These are phyloP conservation scores for Campaea margaritaria DNA, from an alignment of 2,888 invertebrate species.

Conservation along the genomic window DNA sequence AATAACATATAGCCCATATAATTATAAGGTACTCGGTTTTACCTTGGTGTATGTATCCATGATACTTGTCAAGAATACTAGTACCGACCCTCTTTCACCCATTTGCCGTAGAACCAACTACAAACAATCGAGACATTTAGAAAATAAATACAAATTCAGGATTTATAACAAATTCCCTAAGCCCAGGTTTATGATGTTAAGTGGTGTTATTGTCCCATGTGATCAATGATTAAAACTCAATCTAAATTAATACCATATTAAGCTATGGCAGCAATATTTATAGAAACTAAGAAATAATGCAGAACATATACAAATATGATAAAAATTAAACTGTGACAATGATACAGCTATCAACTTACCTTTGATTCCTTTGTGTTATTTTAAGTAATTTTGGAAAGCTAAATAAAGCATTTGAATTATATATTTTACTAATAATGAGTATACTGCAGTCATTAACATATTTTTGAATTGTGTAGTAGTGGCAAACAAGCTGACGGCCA, in stretches of 20 bases:
- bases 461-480: too few species aligned
- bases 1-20: constrained; percentile 42
- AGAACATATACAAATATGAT: too few species aligned
- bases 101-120: constrained; percentile 80
- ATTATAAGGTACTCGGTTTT: constrained; percentile 49
- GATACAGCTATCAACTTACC: too few species aligned
- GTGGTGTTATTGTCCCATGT: constrained; percentile 17
- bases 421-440: too few species aligned
- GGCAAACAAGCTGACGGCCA: too few species aligned
- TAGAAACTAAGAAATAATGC: too few species aligned
- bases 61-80: constrained; percentile 78
- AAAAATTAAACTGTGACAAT: too few species aligned
- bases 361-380: too few species aligned
- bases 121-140: constrained; percentile 59
- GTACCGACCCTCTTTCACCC: constrained; percentile 82
- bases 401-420: too few species aligned
- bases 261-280: neutral
- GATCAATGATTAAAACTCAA: constrained; percentile 1
- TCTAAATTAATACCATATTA: neutral
- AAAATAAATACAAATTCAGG: constrained; percentile 31
- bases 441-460: too few species aligned
- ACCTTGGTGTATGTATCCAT: constrained; percentile 74
- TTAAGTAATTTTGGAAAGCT: too few species aligned
- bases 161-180: constrained; percentile 18
- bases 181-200: constrained; percentile 24